Evolutionary conservation across 2,797 vertebrate genomes (phyloP).

Genomic region (Tarsius wallacei): DNA sequence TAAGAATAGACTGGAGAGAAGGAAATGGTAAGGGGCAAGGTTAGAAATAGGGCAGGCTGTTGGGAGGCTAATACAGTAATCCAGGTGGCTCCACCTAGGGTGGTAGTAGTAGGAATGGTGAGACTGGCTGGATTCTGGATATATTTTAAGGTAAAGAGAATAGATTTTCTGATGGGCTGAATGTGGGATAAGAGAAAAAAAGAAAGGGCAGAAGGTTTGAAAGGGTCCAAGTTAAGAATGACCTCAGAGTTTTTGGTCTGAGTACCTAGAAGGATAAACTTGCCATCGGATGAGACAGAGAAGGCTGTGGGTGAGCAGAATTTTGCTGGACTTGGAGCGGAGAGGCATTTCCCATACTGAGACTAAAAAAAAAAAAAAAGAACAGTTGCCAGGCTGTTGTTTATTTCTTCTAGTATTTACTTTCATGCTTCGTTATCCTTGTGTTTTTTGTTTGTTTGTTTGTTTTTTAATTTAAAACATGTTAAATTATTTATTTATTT

Average conservation of each 20-base stretch:
- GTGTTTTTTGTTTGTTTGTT: background rate
- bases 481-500: too few species aligned
- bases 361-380: too few species aligned
- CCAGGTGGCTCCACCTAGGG: background rate
- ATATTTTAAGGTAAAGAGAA: background rate
- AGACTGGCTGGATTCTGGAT: background rate
- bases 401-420: background rate
- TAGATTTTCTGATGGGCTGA: background rate
- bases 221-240: background rate
- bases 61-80: background rate
- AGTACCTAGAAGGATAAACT: background rate
- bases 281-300: background rate
- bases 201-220: background rate
- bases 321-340: background rate
- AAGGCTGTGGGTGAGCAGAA: background rate
- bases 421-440: conserved; percentile 4
- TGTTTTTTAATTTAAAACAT: too few species aligned
- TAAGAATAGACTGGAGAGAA: background rate
- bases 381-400: background rate
- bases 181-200: background rate
- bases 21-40: background rate
- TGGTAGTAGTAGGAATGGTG: background rate
- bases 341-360: background rate
- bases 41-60: background rate
- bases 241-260: background rate